A percentile compares a stretch with the other conserved stretches of the same genome.
Evolutionary conservation across 2,113 vertebrate genomes (phyloP).

Genomic region (Cinclus mexicanus): DNA sequence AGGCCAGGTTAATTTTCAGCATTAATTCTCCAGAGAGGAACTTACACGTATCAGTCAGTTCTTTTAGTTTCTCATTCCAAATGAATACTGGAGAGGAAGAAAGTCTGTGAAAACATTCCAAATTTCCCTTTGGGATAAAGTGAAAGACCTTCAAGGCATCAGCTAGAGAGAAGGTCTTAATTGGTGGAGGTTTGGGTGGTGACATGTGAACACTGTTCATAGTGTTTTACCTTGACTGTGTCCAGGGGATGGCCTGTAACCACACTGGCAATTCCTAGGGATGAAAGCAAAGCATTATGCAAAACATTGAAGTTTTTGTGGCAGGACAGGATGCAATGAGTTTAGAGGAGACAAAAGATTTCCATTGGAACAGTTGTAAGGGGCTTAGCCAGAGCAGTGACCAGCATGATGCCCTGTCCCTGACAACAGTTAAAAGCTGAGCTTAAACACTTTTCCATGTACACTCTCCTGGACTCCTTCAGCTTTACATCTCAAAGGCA

Average conservation of each 20-base stretch:
- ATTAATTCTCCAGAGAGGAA: not conserved
- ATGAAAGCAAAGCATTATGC: slow-evolving; percentile 19
- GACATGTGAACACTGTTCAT: not conserved
- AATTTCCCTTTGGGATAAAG: not conserved
- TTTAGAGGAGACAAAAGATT: not conserved
- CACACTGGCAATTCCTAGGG: slow-evolving; percentile 76
- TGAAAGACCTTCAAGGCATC: not conserved
- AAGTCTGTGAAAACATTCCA: not conserved
- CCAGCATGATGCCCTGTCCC: not conserved
- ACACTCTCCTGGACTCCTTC: not conserved
- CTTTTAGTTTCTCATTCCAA: not conserved
- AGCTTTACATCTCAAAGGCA: not conserved
- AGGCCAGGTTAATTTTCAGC: slow-evolving; percentile 5
- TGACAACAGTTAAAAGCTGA: not conserved
- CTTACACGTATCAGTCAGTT: rapidly evolving
- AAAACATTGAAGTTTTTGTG: not conserved
- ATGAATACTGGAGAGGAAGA: not conserved
- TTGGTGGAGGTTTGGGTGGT: not conserved
- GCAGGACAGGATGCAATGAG: not conserved
- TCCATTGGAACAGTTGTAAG: not conserved
- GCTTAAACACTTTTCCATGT: not conserved
- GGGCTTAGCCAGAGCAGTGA: not conserved
- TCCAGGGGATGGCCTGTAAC: slow-evolving; percentile 80
- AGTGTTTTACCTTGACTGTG: slow-evolving; percentile 79
- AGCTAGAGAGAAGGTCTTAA: not conserved